Evolutionary conservation across 2,888 invertebrate species (phyloP), one percentile per base, ranked within the genome.

Genomic region (Parelbella ahira): DNA sequence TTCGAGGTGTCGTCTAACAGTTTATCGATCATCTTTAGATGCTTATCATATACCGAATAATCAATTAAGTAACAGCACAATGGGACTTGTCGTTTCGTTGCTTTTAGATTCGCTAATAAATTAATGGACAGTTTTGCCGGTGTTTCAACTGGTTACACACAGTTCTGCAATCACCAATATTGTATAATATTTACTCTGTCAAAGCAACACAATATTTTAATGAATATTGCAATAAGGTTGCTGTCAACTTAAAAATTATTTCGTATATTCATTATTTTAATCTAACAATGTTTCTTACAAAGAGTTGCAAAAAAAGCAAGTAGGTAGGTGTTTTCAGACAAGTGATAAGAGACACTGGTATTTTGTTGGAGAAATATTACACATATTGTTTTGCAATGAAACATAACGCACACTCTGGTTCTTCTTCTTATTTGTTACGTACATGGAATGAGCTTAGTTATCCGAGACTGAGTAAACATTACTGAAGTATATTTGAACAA

Each of bases 1-100:
- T 80, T 78, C 72, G 68, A 68, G 64, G 70, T 73, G 67, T 71
- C 70, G 71, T 75, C 73, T 67, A 70, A 77, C 61, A 59, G 53
- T 56, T 67, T 72, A 81, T 83, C 80, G 73, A 75, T 75, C 79
- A 79, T 74, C 63, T 53, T 48, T 47, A 65, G 80, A 81, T 83
- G 73, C 57, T 47, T 60, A 81, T 82, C 80, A 74, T 64, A 15
- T 69, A 72, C 71, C 32, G 51, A n/a, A 51, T 57, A 57, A 59
- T 61, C 58, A 59, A 53, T 54, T 51, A 54, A 53, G 51, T 52
- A 51, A 48, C 48, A 36, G 45, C 19, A 54, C 53, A 56, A 57
- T 53, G 32, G 45, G 30, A 43, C 30, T 37, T 21, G 29, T 6
- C 25, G 7, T 25, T 23, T 39, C 7, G 7, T 18, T 12, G 15